Percentiles rank a stretch among this genome's conserved stretches.
These are phyloP conservation scores for Alaudala cheleensis DNA, from an alignment of 2,113 vertebrate genomes.

Conservation along the genomic window DNA sequence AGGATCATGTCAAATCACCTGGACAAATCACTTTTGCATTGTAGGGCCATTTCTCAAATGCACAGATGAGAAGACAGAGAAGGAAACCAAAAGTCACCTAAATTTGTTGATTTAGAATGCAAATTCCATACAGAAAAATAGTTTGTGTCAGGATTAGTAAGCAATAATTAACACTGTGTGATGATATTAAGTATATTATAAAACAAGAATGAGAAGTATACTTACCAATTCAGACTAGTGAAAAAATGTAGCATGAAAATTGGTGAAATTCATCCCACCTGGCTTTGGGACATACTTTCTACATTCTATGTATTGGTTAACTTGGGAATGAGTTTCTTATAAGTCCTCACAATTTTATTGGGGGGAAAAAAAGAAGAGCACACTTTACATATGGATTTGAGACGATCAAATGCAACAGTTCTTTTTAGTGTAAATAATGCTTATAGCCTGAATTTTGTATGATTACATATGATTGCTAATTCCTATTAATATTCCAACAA, in stretches of 20 bases:
- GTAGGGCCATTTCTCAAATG: neutral
- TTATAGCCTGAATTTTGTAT: neutral
- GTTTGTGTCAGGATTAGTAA: neutral
- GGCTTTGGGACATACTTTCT: neutral
- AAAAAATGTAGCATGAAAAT: neutral
- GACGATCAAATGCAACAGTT: neutral
- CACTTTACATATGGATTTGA: neutral
- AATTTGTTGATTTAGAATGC: neutral
- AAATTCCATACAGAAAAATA: neutral
- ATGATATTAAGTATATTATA: neutral
- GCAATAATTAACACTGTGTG: neutral
- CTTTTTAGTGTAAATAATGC: neutral
- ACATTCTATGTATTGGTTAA: neutral
- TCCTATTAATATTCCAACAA: neutral
- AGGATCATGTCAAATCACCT: neutral
- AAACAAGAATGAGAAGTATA: neutral
- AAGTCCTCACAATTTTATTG: neutral
- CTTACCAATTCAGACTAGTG: neutral
- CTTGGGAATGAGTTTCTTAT: neutral
- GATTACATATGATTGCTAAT: neutral
- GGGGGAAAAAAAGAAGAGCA: neutral
- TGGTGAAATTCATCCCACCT: neutral
- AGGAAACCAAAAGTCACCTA: neutral
- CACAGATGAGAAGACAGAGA: neutral
- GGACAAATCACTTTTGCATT: neutral